Conservation (phyloP, 2,797 vertebrate genomes). For the Rhynchonycteris naso region DNA sequence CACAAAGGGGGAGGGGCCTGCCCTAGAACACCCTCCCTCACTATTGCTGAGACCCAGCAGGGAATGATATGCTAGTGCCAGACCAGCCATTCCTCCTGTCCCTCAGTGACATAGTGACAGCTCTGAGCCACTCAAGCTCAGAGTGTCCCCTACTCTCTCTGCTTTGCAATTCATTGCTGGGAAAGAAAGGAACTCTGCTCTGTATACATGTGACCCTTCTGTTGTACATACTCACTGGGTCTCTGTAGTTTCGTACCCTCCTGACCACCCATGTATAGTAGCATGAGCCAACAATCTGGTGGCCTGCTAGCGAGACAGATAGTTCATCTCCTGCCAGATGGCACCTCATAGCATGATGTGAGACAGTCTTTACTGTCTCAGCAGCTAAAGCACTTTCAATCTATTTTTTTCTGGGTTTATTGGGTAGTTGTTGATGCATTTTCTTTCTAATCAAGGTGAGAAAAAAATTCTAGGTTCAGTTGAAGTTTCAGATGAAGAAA, state of each 20-base stretch:
- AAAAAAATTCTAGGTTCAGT: conserved; percentile 90
- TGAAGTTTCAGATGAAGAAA: conserved; percentile 93
- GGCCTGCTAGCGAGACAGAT: conserved; percentile 83
- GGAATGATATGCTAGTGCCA: neutral
- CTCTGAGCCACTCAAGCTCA: no score
- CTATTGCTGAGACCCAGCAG: neutral
- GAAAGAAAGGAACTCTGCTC: conserved; percentile 81
- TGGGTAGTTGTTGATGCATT: conserved; percentile 65
- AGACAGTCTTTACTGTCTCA: conserved; percentile 88
- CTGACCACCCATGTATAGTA: conserved; percentile 86
- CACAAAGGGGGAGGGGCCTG: neutral
- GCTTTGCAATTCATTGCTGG: neutral
- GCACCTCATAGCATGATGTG: conserved; percentile 70
- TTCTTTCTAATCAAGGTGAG: conserved; percentile 90
- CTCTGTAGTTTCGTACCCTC: conserved; percentile 77
- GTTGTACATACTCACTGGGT: conserved; percentile 87
- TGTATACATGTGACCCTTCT: conserved; percentile 92
- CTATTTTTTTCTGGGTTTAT: conserved; percentile 79
- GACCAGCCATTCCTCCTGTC: neutral
- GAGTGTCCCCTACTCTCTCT: neutral
- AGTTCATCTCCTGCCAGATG: conserved; percentile 81
- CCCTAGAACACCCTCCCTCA: neutral
- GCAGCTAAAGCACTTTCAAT: conserved; percentile 87
- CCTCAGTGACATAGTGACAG: rapidly evolving
- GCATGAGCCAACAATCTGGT: conserved; percentile 85